phyloP scores from a whole-genome alignment of 2,797 vertebrate species.

The Cyprinella venusta region DNA sequence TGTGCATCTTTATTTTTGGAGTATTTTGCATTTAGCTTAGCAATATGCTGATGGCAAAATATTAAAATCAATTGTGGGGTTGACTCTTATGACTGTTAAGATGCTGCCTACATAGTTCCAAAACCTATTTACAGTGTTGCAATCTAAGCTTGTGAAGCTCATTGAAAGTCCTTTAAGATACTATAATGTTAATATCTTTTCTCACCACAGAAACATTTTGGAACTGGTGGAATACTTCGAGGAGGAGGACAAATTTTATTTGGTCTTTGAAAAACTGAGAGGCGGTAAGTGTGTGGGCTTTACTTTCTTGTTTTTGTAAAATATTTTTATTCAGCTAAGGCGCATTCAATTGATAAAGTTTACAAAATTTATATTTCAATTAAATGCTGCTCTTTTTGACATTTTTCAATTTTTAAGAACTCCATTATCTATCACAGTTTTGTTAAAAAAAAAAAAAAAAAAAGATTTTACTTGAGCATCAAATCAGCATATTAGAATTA shows the following conservation, averaged over 20 bases:
- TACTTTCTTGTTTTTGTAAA: not conserved
- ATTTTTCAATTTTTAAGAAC: too few relatives aligned
- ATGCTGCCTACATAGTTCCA: not conserved
- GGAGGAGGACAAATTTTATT: slow-evolving; percentile 95
- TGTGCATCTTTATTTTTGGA: not conserved
- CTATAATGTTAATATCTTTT: not conserved
- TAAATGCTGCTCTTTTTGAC: too few relatives aligned
- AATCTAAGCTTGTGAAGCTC: not conserved
- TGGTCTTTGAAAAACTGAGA: slow-evolving; percentile 97
- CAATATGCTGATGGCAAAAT: not conserved
- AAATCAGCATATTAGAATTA: not conserved
- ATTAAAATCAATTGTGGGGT: not conserved
- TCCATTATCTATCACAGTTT: too few relatives aligned
- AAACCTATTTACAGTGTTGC: not conserved
- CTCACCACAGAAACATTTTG: slow-evolving; percentile 86
- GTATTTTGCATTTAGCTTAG: not conserved
- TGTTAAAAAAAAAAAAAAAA: too few relatives aligned
- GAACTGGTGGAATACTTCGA: slow-evolving; percentile 98
- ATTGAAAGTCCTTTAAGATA: not conserved
- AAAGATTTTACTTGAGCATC: not conserved
- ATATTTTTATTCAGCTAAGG: not conserved
- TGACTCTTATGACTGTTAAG: not conserved
- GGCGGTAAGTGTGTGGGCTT: slow-evolving; percentile 78
- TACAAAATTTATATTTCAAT: too few relatives aligned
- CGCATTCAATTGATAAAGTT: not conserved